Evolutionary conservation across 2,888 invertebrate species (phyloP).

Genomic region (Melanotus villosus): DNA sequence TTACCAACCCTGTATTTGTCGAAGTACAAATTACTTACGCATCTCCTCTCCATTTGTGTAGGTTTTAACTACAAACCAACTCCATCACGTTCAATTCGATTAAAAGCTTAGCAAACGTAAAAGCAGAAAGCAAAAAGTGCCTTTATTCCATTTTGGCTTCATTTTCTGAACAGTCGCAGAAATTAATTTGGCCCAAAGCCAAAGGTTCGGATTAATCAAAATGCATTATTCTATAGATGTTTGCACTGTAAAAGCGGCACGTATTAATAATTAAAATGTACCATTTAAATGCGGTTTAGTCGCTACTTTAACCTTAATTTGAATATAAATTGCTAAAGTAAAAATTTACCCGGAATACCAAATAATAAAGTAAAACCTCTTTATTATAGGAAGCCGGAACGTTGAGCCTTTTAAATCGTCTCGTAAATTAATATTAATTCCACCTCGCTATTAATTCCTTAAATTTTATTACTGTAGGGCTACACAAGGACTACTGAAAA

Average conservation of each 20-base stretch:
- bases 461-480: not conserved
- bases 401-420: not conserved
- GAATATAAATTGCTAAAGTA: slow-evolving; percentile 9
- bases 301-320: slow-evolving; percentile 15
- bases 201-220: slow-evolving; percentile 13
- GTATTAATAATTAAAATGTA: slow-evolving; percentile 19
- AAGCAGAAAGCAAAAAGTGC: slow-evolving; percentile 16
- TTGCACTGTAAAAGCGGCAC: slow-evolving; percentile 1
- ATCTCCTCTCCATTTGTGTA: slow-evolving; percentile 2
- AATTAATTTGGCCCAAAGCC: slow-evolving; percentile 14
- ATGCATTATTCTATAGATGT: slow-evolving; percentile 12
- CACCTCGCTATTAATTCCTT: not conserved
- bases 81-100: slow-evolving; percentile 14
- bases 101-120: slow-evolving; percentile 6
- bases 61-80: slow-evolving; percentile 8
- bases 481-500: too few species aligned
- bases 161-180: slow-evolving; percentile 8
- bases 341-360: not conserved
- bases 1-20: not conserved
- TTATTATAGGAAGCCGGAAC: not conserved
- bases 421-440: not conserved
- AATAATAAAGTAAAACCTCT: slow-evolving; percentile 2
- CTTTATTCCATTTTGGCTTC: slow-evolving; percentile 13
- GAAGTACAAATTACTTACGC: not conserved
- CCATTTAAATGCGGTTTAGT: slow-evolving; percentile 11